Evolutionary conservation across 1,140 invertebrate genomes (phyloP).

Genomic region (Cyclargus thomasi): DNA sequence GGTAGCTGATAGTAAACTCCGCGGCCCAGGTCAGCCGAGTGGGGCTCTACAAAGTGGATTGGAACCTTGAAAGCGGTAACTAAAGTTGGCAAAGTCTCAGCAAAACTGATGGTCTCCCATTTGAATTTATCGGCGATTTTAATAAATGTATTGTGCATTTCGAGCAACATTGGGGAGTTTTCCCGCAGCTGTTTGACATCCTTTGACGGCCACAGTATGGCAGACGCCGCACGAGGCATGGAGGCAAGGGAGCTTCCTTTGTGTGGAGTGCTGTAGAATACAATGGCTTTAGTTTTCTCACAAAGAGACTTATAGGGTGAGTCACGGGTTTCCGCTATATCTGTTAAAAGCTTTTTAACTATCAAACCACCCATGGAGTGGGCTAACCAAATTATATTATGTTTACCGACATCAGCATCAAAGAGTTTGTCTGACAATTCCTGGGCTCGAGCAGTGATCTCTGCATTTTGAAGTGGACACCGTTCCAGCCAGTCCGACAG

Average conservation of each 20-base stretch:
- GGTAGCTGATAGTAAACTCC: constrained; percentile 85
- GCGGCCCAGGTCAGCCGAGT: constrained; percentile 84
- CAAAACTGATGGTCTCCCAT: constrained; percentile 84
- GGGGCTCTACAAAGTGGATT: constrained; percentile 80
- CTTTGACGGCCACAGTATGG: constrained; percentile 84
- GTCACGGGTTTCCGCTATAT: constrained; percentile 43
- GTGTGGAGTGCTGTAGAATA: constrained; percentile 90
- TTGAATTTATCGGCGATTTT: constrained; percentile 71
- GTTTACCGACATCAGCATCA: constrained; percentile 81
- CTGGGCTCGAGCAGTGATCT: constrained; percentile 78
- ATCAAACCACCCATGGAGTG: constrained; percentile 92
- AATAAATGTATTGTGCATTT: constrained; percentile 81
- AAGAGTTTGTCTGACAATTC: constrained; percentile 79
- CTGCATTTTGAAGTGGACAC: constrained; percentile 63
- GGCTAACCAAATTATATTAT: constrained; percentile 83
- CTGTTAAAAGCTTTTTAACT: constrained; percentile 79
- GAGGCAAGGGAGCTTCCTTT: constrained; percentile 74
- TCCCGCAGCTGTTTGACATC: constrained; percentile 87
- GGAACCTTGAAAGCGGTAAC: constrained; percentile 78
- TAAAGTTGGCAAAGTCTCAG: constrained; percentile 82
- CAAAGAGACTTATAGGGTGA: constrained; percentile 70
- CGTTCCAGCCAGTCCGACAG: constrained; percentile 68
- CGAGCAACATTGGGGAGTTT: constrained; percentile 80
- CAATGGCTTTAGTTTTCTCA: constrained; percentile 81
- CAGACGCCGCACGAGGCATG: constrained; percentile 80